Base-by-base conservation (phyloP, 1,140 invertebrate species). In the Pantala flavescens region DNA sequence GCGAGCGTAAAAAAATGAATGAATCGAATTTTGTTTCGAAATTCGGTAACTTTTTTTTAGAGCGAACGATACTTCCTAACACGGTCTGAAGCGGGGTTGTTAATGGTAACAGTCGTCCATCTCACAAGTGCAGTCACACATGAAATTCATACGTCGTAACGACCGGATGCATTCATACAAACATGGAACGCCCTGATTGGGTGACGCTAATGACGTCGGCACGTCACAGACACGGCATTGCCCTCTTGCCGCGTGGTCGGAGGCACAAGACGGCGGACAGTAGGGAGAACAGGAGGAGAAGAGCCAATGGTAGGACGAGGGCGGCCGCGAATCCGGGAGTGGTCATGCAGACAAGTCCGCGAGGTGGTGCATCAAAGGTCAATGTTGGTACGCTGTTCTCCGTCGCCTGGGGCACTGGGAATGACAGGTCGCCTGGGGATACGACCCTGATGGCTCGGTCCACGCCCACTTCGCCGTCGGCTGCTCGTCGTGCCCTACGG, bases 261-360 rank as follows among this genome's bases (percentile, higher is more conserved):
- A 94, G 84, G 80, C 93, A 96, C 1, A 96, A 85, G 77, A 95
- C 91, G 0, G 91, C 90, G 24, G 93, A 95, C 55, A 95, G 85
- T 14, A 94, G 84, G 80, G 92, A 95, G 2, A 93, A 94, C 70
- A 90, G 89, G 23, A 96, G 82, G 71, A 96, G 83, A 70, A 95
- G 90, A 71, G 87, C 89, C 36, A 96, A 84, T 5, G 96, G 85
- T 16, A 95, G 86, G 43, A 94, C 87, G 11, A 96, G 84, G 11
- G 93, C 93, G 9, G 93, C 90, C 43, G 93, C 90, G 81, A 96
- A 96, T 0, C 93, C 92, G 16, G 93, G 91, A 1, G 93, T 94
- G 0, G 94, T 96, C 92, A 97, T 95, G 81, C 94, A 97, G 74
- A 97, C 94, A 76, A 94, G 84, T 21, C 88, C 88, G 11, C 79